Evolutionary conservation across 2,888 invertebrate genomes (phyloP).

Genomic region (Hypsopygia costalis): DNA sequence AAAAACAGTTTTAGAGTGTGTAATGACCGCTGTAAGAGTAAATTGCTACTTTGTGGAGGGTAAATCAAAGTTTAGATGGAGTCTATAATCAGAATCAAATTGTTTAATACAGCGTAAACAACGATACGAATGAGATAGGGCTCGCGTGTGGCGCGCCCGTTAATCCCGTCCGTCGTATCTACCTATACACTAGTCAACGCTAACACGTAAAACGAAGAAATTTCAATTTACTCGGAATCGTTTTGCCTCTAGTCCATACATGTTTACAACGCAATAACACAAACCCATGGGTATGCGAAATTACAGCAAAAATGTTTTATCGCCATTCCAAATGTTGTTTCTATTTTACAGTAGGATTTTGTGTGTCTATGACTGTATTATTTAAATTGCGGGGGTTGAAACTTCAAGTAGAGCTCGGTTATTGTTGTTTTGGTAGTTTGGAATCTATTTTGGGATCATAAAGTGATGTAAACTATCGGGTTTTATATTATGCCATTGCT

Average conservation of each 20-base stretch:
- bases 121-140: slow-evolving; percentile 66
- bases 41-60: slow-evolving; percentile 26
- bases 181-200: slow-evolving; percentile 31
- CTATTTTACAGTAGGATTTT: background rate
- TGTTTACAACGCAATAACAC: slow-evolving; percentile 23
- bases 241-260: slow-evolving; percentile 26
- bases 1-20: slow-evolving; percentile 14
- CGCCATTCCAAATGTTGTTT: background rate
- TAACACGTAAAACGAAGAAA: slow-evolving; percentile 52
- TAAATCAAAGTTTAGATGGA: slow-evolving; percentile 41
- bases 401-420: slow-evolving; percentile 3
- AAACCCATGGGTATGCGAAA: slow-evolving; percentile 10
- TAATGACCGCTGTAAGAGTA: slow-evolving; percentile 20
- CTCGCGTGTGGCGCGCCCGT: slow-evolving; percentile 61
- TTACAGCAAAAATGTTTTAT: slow-evolving; percentile 1
- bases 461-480: background rate
- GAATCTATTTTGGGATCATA: background rate
- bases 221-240: slow-evolving; percentile 62
- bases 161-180: slow-evolving; percentile 43
- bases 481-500: too few relatives aligned
- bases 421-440: slow-evolving; percentile 7
- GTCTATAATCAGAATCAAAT: slow-evolving; percentile 71
- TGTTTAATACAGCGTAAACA: slow-evolving; percentile 73
- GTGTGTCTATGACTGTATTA: slow-evolving; percentile 2
- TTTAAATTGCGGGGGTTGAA: slow-evolving; percentile 3